These are phyloP conservation scores for Pelecanoides urinatrix DNA, from an alignment of 2,113 vertebrate genomes.

Conservation along the genomic window DNA sequence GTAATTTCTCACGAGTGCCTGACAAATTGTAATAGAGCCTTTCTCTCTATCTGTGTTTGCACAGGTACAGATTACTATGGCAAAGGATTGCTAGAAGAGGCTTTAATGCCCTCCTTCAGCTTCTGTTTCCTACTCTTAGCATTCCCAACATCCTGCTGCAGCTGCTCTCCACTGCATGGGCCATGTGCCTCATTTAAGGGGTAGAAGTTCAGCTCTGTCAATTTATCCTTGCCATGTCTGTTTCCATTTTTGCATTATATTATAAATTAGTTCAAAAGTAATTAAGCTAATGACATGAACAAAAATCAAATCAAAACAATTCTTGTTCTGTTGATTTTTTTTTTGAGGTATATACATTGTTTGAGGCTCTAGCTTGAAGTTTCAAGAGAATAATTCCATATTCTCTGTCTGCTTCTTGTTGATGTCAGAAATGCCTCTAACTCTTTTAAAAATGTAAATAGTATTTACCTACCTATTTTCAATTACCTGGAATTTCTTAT, in stretches of 20 bases:
- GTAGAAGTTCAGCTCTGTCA: not conserved
- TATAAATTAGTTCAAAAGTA: not conserved
- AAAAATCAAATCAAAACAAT: not conserved
- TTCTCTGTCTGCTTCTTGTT: not conserved
- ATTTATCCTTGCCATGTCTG: not conserved
- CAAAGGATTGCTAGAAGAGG: not conserved
- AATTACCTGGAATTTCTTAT: conserved; percentile 15
- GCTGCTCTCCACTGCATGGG: not conserved
- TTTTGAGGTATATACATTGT: not conserved
- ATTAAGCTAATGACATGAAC: not conserved
- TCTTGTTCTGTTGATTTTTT: not conserved
- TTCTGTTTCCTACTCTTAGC: not conserved
- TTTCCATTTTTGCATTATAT: not conserved
- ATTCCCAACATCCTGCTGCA: not conserved
- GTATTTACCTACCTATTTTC: not conserved
- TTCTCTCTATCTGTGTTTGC: not conserved
- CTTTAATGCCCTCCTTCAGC: not conserved
- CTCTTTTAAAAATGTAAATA: not conserved
- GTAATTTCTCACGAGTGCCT: not conserved
- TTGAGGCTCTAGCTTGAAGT: not conserved
- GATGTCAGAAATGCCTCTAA: not conserved
- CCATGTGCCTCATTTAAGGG: not conserved
- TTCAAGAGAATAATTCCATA: not conserved
- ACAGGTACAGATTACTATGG: not conserved
- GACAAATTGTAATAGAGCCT: not conserved